phyloP scores from a whole-genome alignment of 2,888 invertebrate species.

The Ornithoptera priamus region DNA sequence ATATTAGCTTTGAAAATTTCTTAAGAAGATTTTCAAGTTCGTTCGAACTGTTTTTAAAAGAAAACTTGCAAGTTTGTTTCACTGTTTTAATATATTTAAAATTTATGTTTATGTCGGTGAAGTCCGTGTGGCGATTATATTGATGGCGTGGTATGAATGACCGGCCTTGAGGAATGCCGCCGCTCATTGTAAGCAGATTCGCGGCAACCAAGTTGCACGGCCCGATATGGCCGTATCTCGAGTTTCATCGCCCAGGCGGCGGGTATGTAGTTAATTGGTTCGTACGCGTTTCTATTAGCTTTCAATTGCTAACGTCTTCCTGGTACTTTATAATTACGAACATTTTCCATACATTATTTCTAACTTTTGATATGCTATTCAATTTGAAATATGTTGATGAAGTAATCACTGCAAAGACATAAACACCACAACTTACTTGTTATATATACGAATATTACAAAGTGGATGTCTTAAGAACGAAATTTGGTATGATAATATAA shows the following conservation, averaged over 20 bases:
- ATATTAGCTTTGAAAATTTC: background rate
- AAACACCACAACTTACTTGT: no score
- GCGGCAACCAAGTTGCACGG: constrained; percentile 40
- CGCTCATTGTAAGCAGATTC: constrained; percentile 41
- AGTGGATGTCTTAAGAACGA: no score
- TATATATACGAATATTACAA: no score
- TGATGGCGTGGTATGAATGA: constrained; percentile 52
- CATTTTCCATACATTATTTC: background rate
- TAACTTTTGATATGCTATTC: background rate
- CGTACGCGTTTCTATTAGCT: constrained; percentile 29
- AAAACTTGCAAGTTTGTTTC: background rate
- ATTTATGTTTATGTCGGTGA: constrained; percentile 7
- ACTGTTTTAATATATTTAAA: constrained; percentile 9
- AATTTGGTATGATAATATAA: no score
- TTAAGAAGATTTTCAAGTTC: background rate
- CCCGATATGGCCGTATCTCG: constrained; percentile 46
- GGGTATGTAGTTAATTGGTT: constrained; percentile 36
- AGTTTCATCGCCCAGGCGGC: constrained; percentile 45
- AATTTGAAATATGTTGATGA: no score
- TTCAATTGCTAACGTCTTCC: constrained; percentile 26
- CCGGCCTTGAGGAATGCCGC: constrained; percentile 73
- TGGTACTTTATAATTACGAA: constrained; percentile 18
- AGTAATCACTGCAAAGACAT: no score
- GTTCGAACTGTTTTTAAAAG: background rate
- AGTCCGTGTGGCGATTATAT: constrained; percentile 32